phyloP scores from a whole-genome alignment of 2,888 invertebrate species.

The Pandemis corylana region DNA sequence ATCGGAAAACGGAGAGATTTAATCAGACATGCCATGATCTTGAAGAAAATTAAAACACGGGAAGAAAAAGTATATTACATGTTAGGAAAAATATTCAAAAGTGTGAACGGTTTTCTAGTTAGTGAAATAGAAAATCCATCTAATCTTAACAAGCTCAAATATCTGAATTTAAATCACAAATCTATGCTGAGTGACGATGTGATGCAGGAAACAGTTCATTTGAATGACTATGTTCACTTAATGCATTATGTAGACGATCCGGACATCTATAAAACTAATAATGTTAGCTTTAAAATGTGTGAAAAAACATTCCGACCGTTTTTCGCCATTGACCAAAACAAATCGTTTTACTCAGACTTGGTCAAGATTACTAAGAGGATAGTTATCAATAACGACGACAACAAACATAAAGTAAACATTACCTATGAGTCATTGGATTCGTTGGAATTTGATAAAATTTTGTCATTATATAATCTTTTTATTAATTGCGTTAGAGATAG shows the following conservation, averaged over 20 bases:
- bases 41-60: constrained; percentile 50
- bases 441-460: constrained; percentile 47
- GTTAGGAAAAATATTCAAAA: constrained; percentile 55
- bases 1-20: constrained; percentile 52
- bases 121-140: constrained; percentile 52
- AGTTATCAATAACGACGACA: constrained; percentile 45
- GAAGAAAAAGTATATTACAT: constrained; percentile 51
- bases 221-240: constrained; percentile 52
- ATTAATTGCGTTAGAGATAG: constrained; percentile 44
- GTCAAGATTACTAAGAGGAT: constrained; percentile 46
- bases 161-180: constrained; percentile 53
- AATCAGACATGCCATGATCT: constrained; percentile 51
- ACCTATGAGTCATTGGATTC: constrained; percentile 45
- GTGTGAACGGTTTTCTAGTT: constrained; percentile 51
- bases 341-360: constrained; percentile 53
- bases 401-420: constrained; percentile 43
- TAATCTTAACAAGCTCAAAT: constrained; percentile 55
- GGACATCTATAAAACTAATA: constrained; percentile 4
- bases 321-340: constrained; percentile 50
- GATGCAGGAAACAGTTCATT: constrained; percentile 48
- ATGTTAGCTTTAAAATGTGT: constrained; percentile 43
- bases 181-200: constrained; percentile 47
- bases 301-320: constrained; percentile 53
- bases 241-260: constrained; percentile 44
- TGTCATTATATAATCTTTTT: constrained; percentile 47